Evolutionary conservation across 92 coral and sea anemone genomes (phyloP).

Genomic region (Porites divaricata): DNA sequence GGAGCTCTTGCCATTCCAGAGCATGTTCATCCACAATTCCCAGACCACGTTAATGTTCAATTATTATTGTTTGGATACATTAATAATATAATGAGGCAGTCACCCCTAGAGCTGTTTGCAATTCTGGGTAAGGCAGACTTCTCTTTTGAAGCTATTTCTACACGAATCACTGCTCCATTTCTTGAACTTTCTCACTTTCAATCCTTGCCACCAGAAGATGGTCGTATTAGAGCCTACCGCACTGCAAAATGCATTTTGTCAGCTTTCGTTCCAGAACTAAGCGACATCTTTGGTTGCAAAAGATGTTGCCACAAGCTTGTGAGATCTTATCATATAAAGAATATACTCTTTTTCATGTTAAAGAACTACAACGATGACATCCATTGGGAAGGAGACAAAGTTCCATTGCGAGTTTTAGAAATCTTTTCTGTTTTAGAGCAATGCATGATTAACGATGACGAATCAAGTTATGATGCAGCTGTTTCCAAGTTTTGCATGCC

Average conservation of each 20-base stretch:
- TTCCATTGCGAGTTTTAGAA: conserved; percentile 54
- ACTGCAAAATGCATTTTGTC: conserved; percentile 56
- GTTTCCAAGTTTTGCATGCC: conserved; percentile 46
- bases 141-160: conserved; percentile 22
- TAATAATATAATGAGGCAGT: conserved; percentile 5
- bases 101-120: conserved; percentile 39
- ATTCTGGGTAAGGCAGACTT: conserved; percentile 32
- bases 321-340: conserved; percentile 58
- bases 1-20: conserved; percentile 49
- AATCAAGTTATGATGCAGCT: conserved; percentile 56
- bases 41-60: conserved; percentile 20
- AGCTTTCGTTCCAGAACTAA: conserved; percentile 49
- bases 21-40: conserved; percentile 20
- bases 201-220: conserved; percentile 28
- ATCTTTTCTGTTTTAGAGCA: conserved; percentile 45
- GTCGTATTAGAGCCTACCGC: conserved; percentile 50
- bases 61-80: conserved; percentile 38
- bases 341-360: conserved; percentile 53
- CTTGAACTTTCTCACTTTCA: conserved; percentile 51
- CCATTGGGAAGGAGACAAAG: conserved; percentile 36
- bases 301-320: conserved; percentile 51
- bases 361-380: conserved; percentile 53
- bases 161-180: conserved; percentile 49
- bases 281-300: conserved; percentile 52
- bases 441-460: conserved; percentile 46